Evolutionary conservation across 2,113 vertebrate genomes (phyloP).

Genomic region (Paradoxurus hermaphroditus): DNA sequence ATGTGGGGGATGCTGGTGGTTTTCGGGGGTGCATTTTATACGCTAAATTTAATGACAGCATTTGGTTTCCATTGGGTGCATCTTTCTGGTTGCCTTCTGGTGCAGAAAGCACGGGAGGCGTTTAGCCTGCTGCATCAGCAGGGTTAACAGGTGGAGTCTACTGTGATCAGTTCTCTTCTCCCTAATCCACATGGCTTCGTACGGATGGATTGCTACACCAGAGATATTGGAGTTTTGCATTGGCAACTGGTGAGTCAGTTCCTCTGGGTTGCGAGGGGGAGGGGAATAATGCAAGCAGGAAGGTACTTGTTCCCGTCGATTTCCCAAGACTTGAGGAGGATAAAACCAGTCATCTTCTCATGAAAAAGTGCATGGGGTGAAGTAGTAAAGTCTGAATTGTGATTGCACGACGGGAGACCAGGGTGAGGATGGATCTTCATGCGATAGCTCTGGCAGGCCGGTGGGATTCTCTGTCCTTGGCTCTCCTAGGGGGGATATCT

Average conservation of each 20-base stretch:
- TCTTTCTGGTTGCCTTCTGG: background rate
- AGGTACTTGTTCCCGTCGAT: background rate
- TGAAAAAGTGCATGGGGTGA: background rate
- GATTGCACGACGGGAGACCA: too few species aligned
- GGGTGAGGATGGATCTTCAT: accelerated
- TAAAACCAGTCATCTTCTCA: background rate
- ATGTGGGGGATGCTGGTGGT: background rate
- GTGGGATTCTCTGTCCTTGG: background rate
- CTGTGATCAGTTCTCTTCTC: background rate
- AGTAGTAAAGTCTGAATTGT: background rate
- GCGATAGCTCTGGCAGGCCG: background rate
- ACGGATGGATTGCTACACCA: background rate
- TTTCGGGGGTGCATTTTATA: background rate
- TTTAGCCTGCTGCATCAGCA: background rate
- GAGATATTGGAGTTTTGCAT: background rate
- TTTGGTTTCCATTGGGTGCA: background rate
- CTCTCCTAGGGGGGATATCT: background rate
- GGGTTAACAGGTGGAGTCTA: background rate
- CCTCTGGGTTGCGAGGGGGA: accelerated
- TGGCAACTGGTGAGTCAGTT: background rate
- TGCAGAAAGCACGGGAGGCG: background rate
- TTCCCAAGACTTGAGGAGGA: background rate
- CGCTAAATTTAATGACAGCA: background rate
- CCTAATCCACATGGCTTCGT: background rate
- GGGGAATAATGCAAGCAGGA: background rate